Evolutionary conservation across 2,797 vertebrate genomes (phyloP).

Genomic region (Peromyscus nudipes): DNA sequence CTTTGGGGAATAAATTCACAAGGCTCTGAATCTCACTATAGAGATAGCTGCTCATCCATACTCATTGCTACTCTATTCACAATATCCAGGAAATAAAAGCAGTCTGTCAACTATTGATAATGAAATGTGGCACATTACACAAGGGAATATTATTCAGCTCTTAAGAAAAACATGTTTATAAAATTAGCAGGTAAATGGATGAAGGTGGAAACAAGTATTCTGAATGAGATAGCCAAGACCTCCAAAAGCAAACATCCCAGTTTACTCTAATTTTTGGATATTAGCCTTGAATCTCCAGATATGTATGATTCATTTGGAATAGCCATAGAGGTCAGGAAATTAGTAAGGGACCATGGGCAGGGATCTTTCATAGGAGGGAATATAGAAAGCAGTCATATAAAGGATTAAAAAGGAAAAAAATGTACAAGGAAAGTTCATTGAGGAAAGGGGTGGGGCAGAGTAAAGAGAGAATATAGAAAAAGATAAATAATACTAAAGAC

Average conservation of each 20-base stretch:
- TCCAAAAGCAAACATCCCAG: not conserved
- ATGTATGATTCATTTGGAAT: not conserved
- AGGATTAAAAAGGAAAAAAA: not conserved
- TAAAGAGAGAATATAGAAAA: not conserved
- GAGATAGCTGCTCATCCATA: not conserved
- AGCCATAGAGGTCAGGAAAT: not conserved
- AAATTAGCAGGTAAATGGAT: not conserved
- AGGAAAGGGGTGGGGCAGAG: not conserved
- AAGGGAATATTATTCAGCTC: not conserved
- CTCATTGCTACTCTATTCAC: not conserved
- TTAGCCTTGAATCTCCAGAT: not conserved
- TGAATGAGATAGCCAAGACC: not conserved
- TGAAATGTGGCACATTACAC: not conserved
- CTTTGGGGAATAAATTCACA: not conserved
- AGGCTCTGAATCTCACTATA: not conserved
- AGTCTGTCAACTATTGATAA: not conserved
- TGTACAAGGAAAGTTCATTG: not conserved
- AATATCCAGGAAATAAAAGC: not conserved
- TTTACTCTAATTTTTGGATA: not conserved
- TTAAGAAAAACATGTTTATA: not conserved
- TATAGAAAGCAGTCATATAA: not conserved
- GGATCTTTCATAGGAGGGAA: not conserved
- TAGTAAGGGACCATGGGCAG: not conserved
- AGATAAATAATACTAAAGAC: not conserved
- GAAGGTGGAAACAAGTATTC: not conserved